These are phyloP conservation scores for Hoplostethus atlanticus DNA, from an alignment of 2,797 vertebrate species.

Conservation along the genomic window DNA sequence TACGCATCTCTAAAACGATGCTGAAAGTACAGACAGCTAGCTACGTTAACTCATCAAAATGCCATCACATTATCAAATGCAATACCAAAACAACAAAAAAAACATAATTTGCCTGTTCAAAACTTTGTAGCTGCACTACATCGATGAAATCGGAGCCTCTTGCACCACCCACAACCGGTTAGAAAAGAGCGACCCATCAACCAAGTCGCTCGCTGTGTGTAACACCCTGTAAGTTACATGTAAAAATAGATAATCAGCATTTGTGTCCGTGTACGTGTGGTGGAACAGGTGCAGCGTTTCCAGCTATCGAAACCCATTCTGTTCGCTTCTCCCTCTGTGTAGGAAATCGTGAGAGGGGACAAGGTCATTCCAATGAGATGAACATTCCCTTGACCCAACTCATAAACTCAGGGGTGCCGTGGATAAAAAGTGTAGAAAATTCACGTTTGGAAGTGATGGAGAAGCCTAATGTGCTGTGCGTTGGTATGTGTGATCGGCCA, in stretches of 20 bases:
- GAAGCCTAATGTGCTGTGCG: slow-evolving; percentile 55
- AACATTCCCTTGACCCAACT: slow-evolving; percentile 64
- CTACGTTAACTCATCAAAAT: too few relatives aligned
- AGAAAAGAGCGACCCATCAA: too few relatives aligned
- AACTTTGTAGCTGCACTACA: too few relatives aligned
- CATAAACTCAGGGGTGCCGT: slow-evolving; percentile 69
- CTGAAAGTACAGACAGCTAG: too few relatives aligned
- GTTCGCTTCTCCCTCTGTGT: slow-evolving; percentile 57
- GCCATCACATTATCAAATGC: too few relatives aligned
- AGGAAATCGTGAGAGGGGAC: slow-evolving; percentile 77
- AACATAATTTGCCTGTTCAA: too few relatives aligned
- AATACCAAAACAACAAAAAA: too few relatives aligned
- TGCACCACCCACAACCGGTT: too few relatives aligned
- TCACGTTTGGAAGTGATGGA: slow-evolving; percentile 78
- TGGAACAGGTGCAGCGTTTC: slow-evolving; percentile 80
- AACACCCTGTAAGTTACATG: slow-evolving; percentile 13
- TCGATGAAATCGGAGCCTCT: too few relatives aligned
- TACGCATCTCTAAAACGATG: too few relatives aligned
- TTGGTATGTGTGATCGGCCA: slow-evolving; percentile 32
- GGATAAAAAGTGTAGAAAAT: slow-evolving; percentile 68
- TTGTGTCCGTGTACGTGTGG: slow-evolving; percentile 55
- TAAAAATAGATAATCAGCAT: slow-evolving; percentile 71
- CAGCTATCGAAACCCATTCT: slow-evolving; percentile 55
- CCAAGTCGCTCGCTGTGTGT: too few relatives aligned
- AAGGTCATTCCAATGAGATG: slow-evolving; percentile 66